These are phyloP conservation scores for Mohoua ochrocephala DNA, from an alignment of 2,113 vertebrate genomes.

Conservation along the genomic window DNA sequence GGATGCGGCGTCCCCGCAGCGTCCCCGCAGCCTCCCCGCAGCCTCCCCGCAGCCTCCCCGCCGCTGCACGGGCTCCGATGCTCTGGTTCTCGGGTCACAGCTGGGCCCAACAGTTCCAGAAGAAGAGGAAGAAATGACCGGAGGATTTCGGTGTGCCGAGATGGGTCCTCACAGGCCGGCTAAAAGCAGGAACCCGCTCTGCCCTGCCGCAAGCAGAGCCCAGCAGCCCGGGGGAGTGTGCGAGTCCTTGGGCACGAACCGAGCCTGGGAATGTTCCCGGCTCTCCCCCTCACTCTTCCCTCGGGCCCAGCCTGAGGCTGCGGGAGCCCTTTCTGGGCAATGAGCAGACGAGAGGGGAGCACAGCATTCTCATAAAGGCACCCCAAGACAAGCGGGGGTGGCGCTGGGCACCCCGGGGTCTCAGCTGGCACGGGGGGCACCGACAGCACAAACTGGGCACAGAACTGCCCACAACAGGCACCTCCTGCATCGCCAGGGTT, in stretches of 20 bases:
- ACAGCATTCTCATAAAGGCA: not conserved
- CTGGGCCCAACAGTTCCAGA: rapidly evolving
- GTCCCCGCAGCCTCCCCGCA: not conserved
- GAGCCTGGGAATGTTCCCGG: not conserved
- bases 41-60: not conserved
- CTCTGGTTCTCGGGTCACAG: not conserved
- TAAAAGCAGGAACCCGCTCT: rapidly evolving
- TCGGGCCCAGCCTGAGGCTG: not conserved
- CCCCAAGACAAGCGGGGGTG: rapidly evolving
- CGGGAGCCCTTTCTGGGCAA: not conserved
- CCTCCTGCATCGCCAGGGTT: rapidly evolving
- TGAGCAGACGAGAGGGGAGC: not conserved
- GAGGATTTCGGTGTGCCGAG: no score
- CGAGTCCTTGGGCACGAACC: not conserved
- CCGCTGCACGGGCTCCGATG: not conserved
- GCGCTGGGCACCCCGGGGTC: not conserved
- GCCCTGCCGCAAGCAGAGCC: not conserved
- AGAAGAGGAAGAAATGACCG: not conserved
- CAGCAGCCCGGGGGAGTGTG: not conserved
- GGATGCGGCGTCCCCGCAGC: not conserved
- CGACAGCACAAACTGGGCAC: rapidly evolving
- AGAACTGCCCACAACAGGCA: rapidly evolving
- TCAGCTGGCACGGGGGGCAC: not conserved
- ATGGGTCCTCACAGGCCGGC: no score
- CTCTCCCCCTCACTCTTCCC: not conserved